Conservation (phyloP, 1,140 invertebrate genomes). For the Epicauta chinensis region DNA sequence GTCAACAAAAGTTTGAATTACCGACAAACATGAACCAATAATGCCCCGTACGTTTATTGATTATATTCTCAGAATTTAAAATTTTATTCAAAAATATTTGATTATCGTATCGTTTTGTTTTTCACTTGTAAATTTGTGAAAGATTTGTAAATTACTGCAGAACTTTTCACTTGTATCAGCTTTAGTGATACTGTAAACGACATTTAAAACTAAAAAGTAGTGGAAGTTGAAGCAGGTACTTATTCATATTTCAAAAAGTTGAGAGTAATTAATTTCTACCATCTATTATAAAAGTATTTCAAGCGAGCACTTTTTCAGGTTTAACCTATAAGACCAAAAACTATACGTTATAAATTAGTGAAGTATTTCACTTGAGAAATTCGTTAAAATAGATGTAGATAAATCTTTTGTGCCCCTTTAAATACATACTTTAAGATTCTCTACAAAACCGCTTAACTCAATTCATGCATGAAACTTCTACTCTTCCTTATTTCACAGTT, state of each 20-base stretch:
- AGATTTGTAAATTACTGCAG: too few relatives aligned
- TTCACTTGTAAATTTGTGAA: too few relatives aligned
- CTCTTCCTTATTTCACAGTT: not conserved
- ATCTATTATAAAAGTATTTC: conserved; percentile 9
- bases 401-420: conserved; percentile 7
- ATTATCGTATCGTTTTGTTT: too few relatives aligned
- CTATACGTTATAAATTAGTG: conserved; percentile 9
- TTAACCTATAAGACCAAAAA: conserved; percentile 7
- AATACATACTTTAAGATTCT: conserved; percentile 3
- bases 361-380: conserved; percentile 8
- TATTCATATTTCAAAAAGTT: conserved; percentile 10
- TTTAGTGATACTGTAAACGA: too few relatives aligned
- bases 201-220: too few relatives aligned
- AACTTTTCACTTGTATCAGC: too few relatives aligned
- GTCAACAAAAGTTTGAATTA: too few relatives aligned
- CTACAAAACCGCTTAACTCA: conserved; percentile 7
- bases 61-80: too few relatives aligned
- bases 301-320: conserved; percentile 2
- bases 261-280: conserved; percentile 10
- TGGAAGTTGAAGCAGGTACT: too few relatives aligned
- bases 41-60: too few relatives aligned
- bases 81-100: too few relatives aligned
- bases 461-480: conserved; percentile 7
- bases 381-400: conserved; percentile 10
- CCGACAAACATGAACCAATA: too few relatives aligned